Base-by-base conservation (phyloP, 2,888 invertebrate species). In the Blomia tropicalis region DNA sequence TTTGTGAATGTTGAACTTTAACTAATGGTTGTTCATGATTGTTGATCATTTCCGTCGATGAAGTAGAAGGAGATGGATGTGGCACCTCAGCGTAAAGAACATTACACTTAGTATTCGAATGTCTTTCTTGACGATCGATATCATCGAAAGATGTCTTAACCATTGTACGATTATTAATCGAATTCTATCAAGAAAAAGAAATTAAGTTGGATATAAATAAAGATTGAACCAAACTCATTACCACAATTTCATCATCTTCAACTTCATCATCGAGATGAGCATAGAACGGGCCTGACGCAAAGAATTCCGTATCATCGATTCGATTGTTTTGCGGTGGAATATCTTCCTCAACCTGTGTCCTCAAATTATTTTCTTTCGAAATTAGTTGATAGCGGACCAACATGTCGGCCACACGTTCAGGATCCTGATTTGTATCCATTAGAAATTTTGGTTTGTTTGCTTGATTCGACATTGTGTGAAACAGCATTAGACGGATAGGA, bases 231-330 rank as follows among this genome's bases (percentile, higher is more conserved):
- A 36, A 11, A 36, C 36, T 36, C 17, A 17, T 36, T 36, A 36
- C 36, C 36, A 11, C 36, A 11, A 17, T 36, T 36, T 30, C 30
- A 1, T 5, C 11, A 25, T 51, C 47, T 5, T 51, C 14, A 11
- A 14, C 51, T 30, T 43, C 25, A 43, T 44, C 19, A 23, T 59
- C 44, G 17, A 43, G 31, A 32, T 44, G 43, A 32, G 60, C 51
- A 60, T 60, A 60, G 60, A 60, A 60, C 25, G 60, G 60, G n/a
- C 60, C 60, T 17, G 60, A 60, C 32, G 60, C 60, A 31, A 60
- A 60, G 60, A 60, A 60, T 7, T 11, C 36, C 36, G 7, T 17
- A 36, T 36, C 36, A 36, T n/a, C n/a, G n/a, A n/a, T n/a, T n/a
- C n/a, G n/a, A n/a, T n/a, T n/a, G n/a, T n/a, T n/a, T n/a, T n/a